A percentile compares a stretch with the other conserved stretches of the same genome.
Evolutionary conservation across 2,797 vertebrate species (phyloP).

Genomic region (Anguilla megastoma): DNA sequence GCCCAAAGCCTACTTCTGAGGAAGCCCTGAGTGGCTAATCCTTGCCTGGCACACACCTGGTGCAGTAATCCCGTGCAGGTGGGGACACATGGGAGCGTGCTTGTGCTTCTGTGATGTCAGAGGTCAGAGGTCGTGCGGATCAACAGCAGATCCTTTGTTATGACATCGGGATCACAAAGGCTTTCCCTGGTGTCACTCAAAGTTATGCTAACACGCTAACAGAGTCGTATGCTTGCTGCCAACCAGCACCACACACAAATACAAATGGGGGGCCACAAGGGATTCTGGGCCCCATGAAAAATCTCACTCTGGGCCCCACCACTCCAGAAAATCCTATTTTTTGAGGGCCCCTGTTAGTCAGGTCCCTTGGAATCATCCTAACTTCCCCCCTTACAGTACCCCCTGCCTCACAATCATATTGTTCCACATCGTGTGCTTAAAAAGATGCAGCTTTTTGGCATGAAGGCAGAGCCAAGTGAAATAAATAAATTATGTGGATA

Average conservation of each 20-base stretch:
- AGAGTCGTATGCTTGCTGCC: not conserved
- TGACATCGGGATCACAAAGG: slow-evolving; percentile 3
- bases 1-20: not conserved
- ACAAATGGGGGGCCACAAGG: not conserved
- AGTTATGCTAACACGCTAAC: not conserved
- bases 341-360: too few relatives aligned
- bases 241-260: not conserved
- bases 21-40: not conserved
- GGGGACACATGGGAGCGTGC: not conserved
- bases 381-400: too few relatives aligned
- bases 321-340: too few relatives aligned
- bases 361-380: too few relatives aligned
- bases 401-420: not conserved
- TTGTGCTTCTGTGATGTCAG: not conserved
- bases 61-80: not conserved
- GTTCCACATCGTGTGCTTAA: not conserved
- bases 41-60: not conserved
- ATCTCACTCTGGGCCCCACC: too few relatives aligned
- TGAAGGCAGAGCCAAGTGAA: not conserved
- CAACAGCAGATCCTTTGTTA: not conserved
- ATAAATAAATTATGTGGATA: not conserved
- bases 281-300: too few relatives aligned
- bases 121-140: slow-evolving; percentile 10
- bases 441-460: not conserved
- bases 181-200: not conserved